Evolutionary conservation across 2,797 vertebrate genomes (phyloP).

Genomic region (Peromyscus eremicus): DNA sequence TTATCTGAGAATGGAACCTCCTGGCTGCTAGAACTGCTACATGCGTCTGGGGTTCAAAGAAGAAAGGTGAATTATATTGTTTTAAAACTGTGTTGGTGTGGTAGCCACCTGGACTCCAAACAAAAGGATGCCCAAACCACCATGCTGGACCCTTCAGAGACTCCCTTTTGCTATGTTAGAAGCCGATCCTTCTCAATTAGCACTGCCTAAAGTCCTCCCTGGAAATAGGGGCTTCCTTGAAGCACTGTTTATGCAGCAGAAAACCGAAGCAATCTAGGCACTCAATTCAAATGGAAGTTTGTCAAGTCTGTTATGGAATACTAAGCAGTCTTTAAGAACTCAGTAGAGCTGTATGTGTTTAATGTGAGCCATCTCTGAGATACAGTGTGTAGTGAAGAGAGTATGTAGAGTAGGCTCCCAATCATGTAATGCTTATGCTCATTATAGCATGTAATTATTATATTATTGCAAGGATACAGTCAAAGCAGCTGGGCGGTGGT

Average conservation of each 20-base stretch:
- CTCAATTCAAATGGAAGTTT: background rate
- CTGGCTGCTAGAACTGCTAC: background rate
- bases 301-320: background rate
- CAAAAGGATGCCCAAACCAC: background rate
- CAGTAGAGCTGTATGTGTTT: background rate
- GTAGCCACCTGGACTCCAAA: background rate
- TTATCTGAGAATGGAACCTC: background rate
- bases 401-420: background rate
- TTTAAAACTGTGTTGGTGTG: background rate
- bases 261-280: background rate
- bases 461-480: background rate
- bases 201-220: no score
- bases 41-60: background rate
- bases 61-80: background rate
- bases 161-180: background rate
- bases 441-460: no score
- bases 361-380: background rate
- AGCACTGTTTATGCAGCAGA: background rate
- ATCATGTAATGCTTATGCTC: background rate
- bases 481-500: background rate
- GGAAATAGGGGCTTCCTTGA: background rate
- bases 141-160: rapidly evolving
- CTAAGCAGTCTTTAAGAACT: conserved; percentile 6
- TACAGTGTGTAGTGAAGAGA: background rate
- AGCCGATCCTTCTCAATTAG: background rate